Evolutionary conservation across 2,797 vertebrate genomes (phyloP), one percentile per base, ranked within the genome.

Genomic region (Siniperca obscura): DNA sequence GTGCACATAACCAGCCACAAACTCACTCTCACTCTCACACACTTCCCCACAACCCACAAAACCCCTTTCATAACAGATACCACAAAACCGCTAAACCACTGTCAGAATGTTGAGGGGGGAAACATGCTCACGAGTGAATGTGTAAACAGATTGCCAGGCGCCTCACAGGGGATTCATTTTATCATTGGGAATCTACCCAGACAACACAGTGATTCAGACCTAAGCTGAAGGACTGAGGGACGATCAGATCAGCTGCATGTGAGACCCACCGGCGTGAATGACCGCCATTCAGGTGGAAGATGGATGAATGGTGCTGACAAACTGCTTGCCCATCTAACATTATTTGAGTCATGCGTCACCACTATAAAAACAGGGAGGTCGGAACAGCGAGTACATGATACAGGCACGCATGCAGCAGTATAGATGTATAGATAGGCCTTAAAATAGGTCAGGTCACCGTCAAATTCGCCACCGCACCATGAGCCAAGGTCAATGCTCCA

Each of bases 381-480:
- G 21, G 88, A 78, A 81, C 81, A 30, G 62, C 2, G 36, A 68
- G 78, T 66, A 30, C 70, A n/a, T 62, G 44, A 80, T 50, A 30
- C 30, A 11, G 10, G 53, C 40, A 65, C n/a, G 14, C 83, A 74
- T n/a, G 59, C 71, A 70, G 57, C 76, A 57, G 65, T 1, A 70
- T 38, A 56, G 86, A 72, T 82, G 42, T 86, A 89, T 64, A 69
- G 73, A 84, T 2, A 0, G 66, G 73, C 30, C 89, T 92, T 84
- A 86, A 92, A 92, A 94, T 91, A 93, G 91, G 81, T 34, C 57
- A 11, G 86, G 90, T 91, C 90, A 84, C 87, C 84, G 68, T 89
- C 86, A 89, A 90, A 88, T 70, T 81, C 36, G 72, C 82, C 78
- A 61, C 66, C 60, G 36, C 84, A 73, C 75, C 86, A 85, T 3